Percentiles rank a stretch among this genome's conserved stretches.
Evolutionary conservation across 2,113 vertebrate genomes (phyloP).

Genomic region (Meles meles): DNA sequence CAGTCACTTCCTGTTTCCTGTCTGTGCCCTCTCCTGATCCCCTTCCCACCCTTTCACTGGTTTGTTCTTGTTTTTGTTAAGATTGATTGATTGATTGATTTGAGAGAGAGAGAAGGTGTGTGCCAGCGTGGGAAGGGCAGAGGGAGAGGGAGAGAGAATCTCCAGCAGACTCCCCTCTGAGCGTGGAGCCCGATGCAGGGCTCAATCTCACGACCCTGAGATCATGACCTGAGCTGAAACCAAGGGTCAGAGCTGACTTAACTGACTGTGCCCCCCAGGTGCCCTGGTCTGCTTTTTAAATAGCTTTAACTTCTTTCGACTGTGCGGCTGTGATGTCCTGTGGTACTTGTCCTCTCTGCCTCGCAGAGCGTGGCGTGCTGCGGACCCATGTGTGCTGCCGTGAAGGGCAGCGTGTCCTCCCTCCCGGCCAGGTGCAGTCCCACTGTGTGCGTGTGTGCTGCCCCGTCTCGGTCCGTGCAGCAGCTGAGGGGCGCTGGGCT

Average conservation of each 20-base stretch:
- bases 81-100: not conserved
- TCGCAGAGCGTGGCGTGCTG: not conserved
- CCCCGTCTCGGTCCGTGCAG: accelerated
- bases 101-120: not conserved
- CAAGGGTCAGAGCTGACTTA: not conserved
- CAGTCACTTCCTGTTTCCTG: not conserved
- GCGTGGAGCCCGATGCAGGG: not conserved
- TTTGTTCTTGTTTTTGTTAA: not conserved
- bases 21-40: not conserved
- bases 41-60: not conserved
- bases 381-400: not conserved
- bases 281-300: not conserved
- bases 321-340: accelerated
- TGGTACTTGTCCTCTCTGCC: not conserved
- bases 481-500: not conserved
- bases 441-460: not conserved
- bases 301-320: not conserved
- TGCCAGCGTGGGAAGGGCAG: not conserved
- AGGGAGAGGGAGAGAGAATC: not conserved
- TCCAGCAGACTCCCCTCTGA: not conserved
- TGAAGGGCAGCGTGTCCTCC: not conserved
- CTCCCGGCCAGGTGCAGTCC: not conserved
- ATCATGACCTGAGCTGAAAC: not conserved
- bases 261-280: not conserved
- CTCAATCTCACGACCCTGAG: not conserved